Evolutionary conservation across 2,797 vertebrate species (phyloP).

Genomic region (Enteromius thamalakanensis): DNA sequence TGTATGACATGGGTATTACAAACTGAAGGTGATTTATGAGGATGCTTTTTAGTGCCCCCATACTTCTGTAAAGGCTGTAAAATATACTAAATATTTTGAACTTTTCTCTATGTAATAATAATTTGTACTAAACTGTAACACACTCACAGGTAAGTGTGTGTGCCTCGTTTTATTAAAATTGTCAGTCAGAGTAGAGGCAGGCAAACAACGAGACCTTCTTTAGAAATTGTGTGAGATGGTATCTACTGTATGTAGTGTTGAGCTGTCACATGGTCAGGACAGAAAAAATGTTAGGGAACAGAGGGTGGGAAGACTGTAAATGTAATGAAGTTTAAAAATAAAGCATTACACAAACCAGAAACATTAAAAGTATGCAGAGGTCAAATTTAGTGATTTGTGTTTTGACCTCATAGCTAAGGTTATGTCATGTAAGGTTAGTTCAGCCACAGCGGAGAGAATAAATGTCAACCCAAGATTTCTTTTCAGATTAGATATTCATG

Average conservation of each 20-base stretch:
- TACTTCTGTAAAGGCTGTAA: too few relatives aligned
- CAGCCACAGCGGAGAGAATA: not conserved
- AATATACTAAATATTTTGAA: too few relatives aligned
- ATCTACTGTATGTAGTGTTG: not conserved
- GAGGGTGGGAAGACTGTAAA: not conserved
- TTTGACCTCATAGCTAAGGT: not conserved
- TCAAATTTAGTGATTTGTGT: constrained; percentile 11
- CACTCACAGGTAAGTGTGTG: not conserved
- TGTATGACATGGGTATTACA: too few relatives aligned
- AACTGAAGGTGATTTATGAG: too few relatives aligned
- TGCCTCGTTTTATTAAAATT: not conserved
- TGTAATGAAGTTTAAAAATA: not conserved
- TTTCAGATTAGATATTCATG: not conserved
- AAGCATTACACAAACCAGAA: not conserved
- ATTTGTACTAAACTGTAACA: not conserved
- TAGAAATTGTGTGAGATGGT: constrained; percentile 12
- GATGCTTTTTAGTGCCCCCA: too few relatives aligned
- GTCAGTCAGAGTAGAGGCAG: constrained; percentile 1
- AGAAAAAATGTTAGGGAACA: constrained; percentile 5
- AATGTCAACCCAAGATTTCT: not conserved
- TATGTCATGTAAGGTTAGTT: not conserved
- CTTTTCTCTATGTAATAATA: not conserved
- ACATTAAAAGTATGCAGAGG: constrained; percentile 8
- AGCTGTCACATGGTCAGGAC: constrained; percentile 16
- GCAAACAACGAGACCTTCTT: constrained; percentile 9